Percentiles rank a stretch among this genome's conserved stretches.
These are phyloP conservation scores for Conger conger DNA, from an alignment of 2,113 vertebrate genomes.

Conservation along the genomic window DNA sequence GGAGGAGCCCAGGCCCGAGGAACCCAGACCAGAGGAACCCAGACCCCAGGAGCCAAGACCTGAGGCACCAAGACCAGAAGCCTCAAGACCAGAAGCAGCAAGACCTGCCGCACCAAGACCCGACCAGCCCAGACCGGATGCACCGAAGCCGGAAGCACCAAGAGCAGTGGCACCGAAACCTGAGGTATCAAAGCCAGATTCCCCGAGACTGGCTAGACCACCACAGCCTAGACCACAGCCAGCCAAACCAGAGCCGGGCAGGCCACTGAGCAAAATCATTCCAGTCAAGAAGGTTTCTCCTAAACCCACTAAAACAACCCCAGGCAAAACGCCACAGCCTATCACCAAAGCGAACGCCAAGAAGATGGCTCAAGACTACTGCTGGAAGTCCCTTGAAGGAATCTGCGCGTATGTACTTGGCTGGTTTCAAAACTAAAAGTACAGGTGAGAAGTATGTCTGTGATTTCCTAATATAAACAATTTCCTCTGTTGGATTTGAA, in stretches of 20 bases:
- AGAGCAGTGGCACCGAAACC: slow-evolving; percentile 21
- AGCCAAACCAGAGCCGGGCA: slow-evolving; percentile 12
- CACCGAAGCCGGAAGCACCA: slow-evolving; percentile 3
- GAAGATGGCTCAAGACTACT: slow-evolving; percentile 69
- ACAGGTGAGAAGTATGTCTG: slow-evolving; percentile 53
- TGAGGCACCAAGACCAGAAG: slow-evolving; percentile 10
- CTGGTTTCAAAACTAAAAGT: slow-evolving; percentile 66
- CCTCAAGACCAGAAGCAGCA: background rate
- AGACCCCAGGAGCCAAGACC: slow-evolving; percentile 3
- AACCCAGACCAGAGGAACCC: slow-evolving; percentile 8
- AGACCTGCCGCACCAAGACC: slow-evolving; percentile 10
- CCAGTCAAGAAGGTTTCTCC: slow-evolving; percentile 14
- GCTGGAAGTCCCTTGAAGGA: slow-evolving; percentile 74
- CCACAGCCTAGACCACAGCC: background rate
- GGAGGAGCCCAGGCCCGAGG: background rate
- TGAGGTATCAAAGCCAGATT: slow-evolving; percentile 22
- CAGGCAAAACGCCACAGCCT: slow-evolving; percentile 28
- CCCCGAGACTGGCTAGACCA: background rate
- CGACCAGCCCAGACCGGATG: slow-evolving; percentile 18
- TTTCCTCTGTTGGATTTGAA: background rate
- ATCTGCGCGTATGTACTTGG: slow-evolving; percentile 74
- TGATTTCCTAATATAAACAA: background rate
- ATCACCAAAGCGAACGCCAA: slow-evolving; percentile 56
- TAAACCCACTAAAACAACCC: slow-evolving; percentile 28
- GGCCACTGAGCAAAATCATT: slow-evolving; percentile 8